Conservation (phyloP, 2,797 vertebrate genomes). For the Schizopygopsis malacanthus region DNA sequence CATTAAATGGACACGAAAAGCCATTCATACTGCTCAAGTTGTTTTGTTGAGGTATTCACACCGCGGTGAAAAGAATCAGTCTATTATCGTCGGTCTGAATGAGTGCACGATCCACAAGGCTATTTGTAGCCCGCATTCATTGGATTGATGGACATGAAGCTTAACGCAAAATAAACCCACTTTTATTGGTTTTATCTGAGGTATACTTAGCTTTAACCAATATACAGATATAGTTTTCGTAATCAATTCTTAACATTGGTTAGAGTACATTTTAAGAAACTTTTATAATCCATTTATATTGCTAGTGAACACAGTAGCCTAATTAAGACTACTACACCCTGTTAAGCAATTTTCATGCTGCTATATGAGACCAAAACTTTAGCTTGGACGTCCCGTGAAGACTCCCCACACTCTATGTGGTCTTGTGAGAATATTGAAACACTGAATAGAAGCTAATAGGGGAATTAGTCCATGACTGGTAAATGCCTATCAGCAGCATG, state of each 20-base stretch:
- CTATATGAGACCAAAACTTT: conserved; percentile 26
- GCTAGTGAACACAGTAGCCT: background rate
- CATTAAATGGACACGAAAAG: conserved; percentile 90
- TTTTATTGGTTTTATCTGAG: conserved; percentile 37
- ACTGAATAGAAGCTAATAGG: conserved; percentile 79
- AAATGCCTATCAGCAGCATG: conserved; percentile 77
- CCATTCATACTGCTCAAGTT: conserved; percentile 86
- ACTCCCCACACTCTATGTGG: conserved; percentile 74
- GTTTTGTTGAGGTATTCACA: conserved; percentile 84
- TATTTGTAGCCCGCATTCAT: conserved; percentile 52
- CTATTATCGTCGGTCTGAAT: conserved; percentile 79
- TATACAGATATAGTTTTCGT: background rate
- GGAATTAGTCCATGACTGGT: conserved; percentile 85
- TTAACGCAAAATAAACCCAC: conserved; percentile 23
- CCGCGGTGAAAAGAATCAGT: conserved; percentile 81
- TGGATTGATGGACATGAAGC: conserved; percentile 59
- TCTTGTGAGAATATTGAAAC: conserved; percentile 80
- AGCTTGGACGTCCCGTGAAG: conserved; percentile 48
- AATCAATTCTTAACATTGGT: background rate
- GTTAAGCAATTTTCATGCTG: conserved; percentile 41
- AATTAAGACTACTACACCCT: conserved; percentile 15
- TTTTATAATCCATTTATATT: background rate
- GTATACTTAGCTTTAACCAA: background rate
- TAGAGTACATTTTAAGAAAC: background rate
- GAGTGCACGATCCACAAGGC: conserved; percentile 64